Conservation (phyloP, 2,113 vertebrate species). For the Oxyura jamaicensis region DNA sequence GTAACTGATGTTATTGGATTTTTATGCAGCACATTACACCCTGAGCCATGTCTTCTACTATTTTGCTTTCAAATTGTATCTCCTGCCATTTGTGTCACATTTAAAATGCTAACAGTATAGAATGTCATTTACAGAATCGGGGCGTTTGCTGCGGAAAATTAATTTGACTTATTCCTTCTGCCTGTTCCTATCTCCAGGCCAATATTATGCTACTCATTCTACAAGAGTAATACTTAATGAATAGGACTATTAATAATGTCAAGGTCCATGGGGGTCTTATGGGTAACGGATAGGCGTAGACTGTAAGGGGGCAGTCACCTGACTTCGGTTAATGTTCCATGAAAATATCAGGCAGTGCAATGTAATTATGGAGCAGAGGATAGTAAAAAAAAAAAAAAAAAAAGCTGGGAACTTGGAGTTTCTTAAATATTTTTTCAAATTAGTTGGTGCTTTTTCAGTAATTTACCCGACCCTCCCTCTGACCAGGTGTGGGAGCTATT, state of each 20-base stretch:
- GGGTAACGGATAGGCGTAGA: constrained; percentile 87
- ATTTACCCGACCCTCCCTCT: not conserved
- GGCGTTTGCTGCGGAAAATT: constrained; percentile 93
- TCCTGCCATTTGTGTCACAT: constrained; percentile 94
- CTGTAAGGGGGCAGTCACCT: constrained; percentile 87
- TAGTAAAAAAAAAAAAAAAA: constrained; percentile 72
- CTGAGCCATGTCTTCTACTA: constrained; percentile 84
- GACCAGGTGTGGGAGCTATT: constrained; percentile 1
- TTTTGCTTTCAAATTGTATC: constrained; percentile 94
- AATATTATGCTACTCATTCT: constrained; percentile 96
- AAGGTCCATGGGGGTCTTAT: constrained; percentile 89
- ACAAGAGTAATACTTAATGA: constrained; percentile 99
- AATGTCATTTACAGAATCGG: constrained; percentile 93
- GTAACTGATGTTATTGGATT: constrained; percentile 81
- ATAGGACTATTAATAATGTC: constrained; percentile 94
- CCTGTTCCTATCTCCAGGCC: constrained; percentile 92
- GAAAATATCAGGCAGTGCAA: constrained; percentile 93
- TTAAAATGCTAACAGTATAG: constrained; percentile 94
- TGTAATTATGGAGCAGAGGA: constrained; percentile 93
- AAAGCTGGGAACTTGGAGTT: constrained; percentile 72
- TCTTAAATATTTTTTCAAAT: constrained; percentile 83
- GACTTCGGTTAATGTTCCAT: constrained; percentile 95
- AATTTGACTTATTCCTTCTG: constrained; percentile 93
- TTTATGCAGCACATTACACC: constrained; percentile 81
- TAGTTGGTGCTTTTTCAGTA: constrained; percentile 24